Conservation (phyloP, 2,888 invertebrate species). For the Brachypterus glaber region DNA sequence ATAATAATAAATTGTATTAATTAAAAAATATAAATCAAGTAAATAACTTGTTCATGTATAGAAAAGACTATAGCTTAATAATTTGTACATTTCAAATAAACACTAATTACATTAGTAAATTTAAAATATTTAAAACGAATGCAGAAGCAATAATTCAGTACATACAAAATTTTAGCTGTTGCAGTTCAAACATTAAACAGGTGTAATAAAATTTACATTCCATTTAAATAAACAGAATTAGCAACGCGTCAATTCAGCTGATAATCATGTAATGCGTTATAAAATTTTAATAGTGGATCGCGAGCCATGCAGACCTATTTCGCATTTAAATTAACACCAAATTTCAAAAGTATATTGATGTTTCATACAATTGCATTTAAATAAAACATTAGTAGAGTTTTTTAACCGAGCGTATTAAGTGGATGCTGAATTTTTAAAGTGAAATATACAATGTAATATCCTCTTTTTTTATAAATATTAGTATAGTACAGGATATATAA, state of each 20-base stretch:
- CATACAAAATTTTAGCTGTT: too few species aligned
- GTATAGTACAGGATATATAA: too few species aligned
- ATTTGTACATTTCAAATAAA: too few species aligned
- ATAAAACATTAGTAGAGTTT: conserved; percentile 20
- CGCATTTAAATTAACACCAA: conserved; percentile 18
- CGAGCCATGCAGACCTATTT: neutral
- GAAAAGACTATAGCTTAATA: too few species aligned
- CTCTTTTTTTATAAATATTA: too few species aligned
- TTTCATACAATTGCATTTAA: conserved; percentile 22
- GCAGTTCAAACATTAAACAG: conserved; percentile 2
- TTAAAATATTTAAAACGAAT: too few species aligned
- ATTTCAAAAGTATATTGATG: conserved; percentile 22
- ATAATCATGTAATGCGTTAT: conserved; percentile 7
- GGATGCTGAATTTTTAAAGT: conserved; percentile 15
- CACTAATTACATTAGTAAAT: too few species aligned
- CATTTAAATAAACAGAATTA: conserved; percentile 29
- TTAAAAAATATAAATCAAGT: too few species aligned
- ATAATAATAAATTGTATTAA: too few species aligned
- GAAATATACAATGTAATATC: too few species aligned
- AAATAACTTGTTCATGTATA: too few species aligned
- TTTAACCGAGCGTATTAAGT: conserved; percentile 15
- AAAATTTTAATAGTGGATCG: conserved; percentile 9
- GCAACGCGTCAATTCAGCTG: conserved; percentile 19
- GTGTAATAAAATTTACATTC: conserved; percentile 25
- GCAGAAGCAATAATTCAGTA: too few species aligned